phyloP scores from a whole-genome alignment of 2,888 invertebrate genomes.

The Netelia fuscicornis region DNA sequence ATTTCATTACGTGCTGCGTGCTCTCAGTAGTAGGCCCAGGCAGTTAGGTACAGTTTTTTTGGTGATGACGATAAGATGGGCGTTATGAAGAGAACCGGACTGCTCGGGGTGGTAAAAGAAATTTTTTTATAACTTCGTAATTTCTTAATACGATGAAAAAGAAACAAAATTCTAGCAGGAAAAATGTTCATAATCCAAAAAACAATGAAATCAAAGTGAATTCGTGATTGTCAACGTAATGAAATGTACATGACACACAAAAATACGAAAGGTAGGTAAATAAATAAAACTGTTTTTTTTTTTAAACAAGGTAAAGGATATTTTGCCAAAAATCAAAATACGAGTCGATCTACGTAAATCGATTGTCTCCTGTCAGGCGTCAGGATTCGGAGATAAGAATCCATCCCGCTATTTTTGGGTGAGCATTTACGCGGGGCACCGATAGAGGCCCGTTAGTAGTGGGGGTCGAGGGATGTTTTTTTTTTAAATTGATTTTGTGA shows the following conservation, averaged over 20 bases:
- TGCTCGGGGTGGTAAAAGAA: constrained; percentile 1
- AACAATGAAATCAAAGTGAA: no score
- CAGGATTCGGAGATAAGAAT: constrained; percentile 34
- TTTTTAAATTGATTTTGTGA: constrained; percentile 51
- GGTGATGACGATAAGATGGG: constrained; percentile 52
- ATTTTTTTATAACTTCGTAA: not conserved
- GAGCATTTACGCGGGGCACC: constrained; percentile 35
- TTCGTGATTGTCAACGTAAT: not conserved
- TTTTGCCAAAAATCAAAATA: not conserved
- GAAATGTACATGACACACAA: not conserved
- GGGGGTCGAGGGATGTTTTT: constrained; percentile 51
- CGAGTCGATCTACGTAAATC: constrained; percentile 16
- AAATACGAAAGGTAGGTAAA: not conserved
- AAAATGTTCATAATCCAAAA: no score
- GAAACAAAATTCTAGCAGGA: no score
- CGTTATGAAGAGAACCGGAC: constrained; percentile 48
- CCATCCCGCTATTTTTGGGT: constrained; percentile 29
- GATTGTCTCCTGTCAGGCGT: constrained; percentile 22
- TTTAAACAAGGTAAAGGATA: not conserved
- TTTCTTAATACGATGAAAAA: not conserved
- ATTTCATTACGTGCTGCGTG: constrained; percentile 68
- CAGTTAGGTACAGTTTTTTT: constrained; percentile 54
- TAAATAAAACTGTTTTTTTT: not conserved
- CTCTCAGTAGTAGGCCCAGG: constrained; percentile 67
- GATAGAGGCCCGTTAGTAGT: constrained; percentile 34